A percentile compares a stretch with the other conserved stretches of the same genome.
phyloP scores from a whole-genome alignment of 30 jellyfish, hydroid and myxozoan genomes.

The Aurelia aurita region DNA sequence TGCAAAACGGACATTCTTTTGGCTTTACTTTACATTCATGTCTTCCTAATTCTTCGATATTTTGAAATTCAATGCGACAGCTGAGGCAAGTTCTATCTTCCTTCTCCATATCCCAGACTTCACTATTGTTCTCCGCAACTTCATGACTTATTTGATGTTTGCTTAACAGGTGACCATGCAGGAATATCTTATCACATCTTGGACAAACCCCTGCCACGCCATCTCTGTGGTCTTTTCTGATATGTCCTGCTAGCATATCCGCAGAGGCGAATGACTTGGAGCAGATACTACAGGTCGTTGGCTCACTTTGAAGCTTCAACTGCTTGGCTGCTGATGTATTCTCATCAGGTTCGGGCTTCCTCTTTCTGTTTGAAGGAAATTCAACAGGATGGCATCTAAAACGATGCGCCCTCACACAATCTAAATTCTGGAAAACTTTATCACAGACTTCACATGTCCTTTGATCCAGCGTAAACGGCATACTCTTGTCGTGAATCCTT shows the following conservation, averaged over 20 bases:
- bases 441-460: background rate
- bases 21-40: conserved; percentile 4
- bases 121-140: background rate
- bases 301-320: background rate
- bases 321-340: background rate
- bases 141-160: conserved; percentile 4
- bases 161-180: background rate
- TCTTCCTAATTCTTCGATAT: background rate
- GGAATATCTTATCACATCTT: background rate
- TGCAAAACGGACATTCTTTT: conserved; percentile 24
- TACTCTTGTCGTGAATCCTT: background rate
- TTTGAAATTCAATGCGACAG: conserved; percentile 10
- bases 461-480: background rate
- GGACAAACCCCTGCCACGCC: background rate
- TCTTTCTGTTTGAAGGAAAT: background rate
- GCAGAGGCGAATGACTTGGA: background rate
- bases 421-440: background rate
- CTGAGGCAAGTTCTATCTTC: conserved; percentile 20
- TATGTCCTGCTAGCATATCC: background rate
- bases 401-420: background rate
- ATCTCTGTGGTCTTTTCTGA: background rate
- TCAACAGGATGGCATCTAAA: background rate
- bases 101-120: conserved; percentile 7
- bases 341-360: background rate
- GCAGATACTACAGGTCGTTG: background rate